phyloP scores from a whole-genome alignment of 2,888 invertebrate species.

The Anodontia alba region DNA sequence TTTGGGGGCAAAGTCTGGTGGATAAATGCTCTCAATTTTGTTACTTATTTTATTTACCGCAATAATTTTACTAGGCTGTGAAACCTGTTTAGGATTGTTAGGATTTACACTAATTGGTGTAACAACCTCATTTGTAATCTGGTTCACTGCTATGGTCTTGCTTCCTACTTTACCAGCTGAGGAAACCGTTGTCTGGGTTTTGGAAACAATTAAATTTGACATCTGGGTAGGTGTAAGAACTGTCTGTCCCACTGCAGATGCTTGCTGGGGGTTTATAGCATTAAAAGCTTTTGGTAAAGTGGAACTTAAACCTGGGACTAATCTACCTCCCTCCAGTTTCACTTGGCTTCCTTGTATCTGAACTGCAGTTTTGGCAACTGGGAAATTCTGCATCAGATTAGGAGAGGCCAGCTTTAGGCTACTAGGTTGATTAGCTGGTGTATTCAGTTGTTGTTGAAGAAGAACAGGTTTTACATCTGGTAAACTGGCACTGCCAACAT shows the following conservation, averaged over 20 bases:
- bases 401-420: background rate
- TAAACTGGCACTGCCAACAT: background rate
- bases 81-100: background rate
- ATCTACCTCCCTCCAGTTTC: background rate
- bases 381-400: background rate
- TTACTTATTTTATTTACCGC: background rate
- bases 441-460: conserved; percentile 14
- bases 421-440: background rate
- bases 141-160: conserved; percentile 5
- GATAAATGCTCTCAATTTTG: background rate
- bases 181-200: background rate
- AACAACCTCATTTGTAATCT: conserved; percentile 1
- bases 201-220: background rate
- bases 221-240: background rate
- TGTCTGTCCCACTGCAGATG: background rate
- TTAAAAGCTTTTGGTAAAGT: background rate
- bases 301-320: background rate
- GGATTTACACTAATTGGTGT: background rate
- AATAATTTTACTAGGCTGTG: background rate
- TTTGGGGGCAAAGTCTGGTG: background rate
- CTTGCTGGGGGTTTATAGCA: background rate
- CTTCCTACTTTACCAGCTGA: background rate
- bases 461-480: conserved; percentile 19
- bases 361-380: background rate
- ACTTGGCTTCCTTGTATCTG: background rate